Conservation (phyloP, 2,113 vertebrate species). For the Symphodus melops region DNA sequence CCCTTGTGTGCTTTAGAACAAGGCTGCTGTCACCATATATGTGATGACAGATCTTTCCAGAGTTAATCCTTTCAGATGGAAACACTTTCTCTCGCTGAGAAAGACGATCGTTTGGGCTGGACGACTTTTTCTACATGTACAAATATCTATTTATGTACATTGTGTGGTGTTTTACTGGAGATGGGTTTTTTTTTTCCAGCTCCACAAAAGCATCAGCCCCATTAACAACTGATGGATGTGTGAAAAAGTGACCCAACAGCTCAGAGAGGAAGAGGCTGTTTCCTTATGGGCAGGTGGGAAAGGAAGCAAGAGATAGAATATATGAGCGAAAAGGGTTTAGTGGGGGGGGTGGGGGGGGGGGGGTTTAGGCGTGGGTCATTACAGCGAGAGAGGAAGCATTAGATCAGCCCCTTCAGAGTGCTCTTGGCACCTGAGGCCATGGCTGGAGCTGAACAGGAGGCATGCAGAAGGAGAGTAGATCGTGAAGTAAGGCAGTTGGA, state of each 20-base stretch:
- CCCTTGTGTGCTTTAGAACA: constrained; percentile 38
- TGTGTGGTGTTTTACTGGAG: constrained; percentile 17
- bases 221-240: constrained; percentile 84
- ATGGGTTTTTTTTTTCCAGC: constrained; percentile 50
- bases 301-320: constrained; percentile 53
- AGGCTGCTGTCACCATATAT: constrained; percentile 24
- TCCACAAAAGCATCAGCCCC: constrained; percentile 51
- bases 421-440: constrained; percentile 70
- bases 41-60: constrained; percentile 13
- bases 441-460: constrained; percentile 51
- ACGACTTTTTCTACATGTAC: constrained; percentile 17
- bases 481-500: constrained; percentile 42
- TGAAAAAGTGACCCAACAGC: constrained; percentile 76
- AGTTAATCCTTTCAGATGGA: neutral
- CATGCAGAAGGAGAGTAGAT: constrained; percentile 40
- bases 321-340: constrained; percentile 43
- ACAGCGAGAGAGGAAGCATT: constrained; percentile 72
- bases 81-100: neutral
- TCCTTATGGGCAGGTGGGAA: constrained; percentile 65
- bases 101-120: no score
- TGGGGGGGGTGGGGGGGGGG: constrained; percentile 25
- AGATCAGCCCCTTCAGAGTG: constrained; percentile 76
- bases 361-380: constrained; percentile 61
- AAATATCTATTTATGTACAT: no score
- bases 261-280: constrained; percentile 72